These are phyloP conservation scores for Parazoanthus swiftii DNA, from an alignment of 92 coral and sea anemone genomes.

Conservation along the genomic window DNA sequence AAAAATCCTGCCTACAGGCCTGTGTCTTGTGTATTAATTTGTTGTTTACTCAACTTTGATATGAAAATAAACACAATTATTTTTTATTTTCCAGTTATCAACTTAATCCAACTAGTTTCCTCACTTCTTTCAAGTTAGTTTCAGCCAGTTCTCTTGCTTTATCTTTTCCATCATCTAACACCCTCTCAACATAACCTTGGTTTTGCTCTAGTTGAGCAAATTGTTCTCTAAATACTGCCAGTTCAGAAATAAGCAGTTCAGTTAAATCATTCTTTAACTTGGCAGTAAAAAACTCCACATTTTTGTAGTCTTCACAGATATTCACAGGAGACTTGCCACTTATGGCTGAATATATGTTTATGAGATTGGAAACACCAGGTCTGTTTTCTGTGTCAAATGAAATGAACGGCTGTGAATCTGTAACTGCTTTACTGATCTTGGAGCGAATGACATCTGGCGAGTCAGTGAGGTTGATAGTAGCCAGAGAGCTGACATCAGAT, in stretches of 20 bases:
- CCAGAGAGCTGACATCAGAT: constrained; percentile 62
- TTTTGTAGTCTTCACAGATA: constrained; percentile 56
- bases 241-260: constrained; percentile 56
- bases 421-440: constrained; percentile 72
- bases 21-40: too few species aligned
- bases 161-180: constrained; percentile 55
- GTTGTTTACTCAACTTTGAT: too few species aligned
- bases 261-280: constrained; percentile 66
- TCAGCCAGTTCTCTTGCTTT: constrained; percentile 57
- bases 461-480: constrained; percentile 71
- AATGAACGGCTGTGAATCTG: constrained; percentile 76
- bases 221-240: constrained; percentile 50
- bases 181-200: constrained; percentile 47
- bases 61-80: neutral
- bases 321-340: constrained; percentile 52
- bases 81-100: constrained; percentile 1
- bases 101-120: constrained; percentile 57
- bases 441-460: constrained; percentile 57
- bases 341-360: constrained; percentile 67
- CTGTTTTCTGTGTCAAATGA: constrained; percentile 62
- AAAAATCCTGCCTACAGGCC: too few species aligned
- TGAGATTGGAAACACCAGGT: constrained; percentile 76
- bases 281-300: constrained; percentile 60
- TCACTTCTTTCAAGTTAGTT: constrained; percentile 50
- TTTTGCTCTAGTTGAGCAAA: constrained; percentile 44